phyloP scores from a whole-genome alignment of 2,888 invertebrate genomes.

The Nycteola revayana region DNA sequence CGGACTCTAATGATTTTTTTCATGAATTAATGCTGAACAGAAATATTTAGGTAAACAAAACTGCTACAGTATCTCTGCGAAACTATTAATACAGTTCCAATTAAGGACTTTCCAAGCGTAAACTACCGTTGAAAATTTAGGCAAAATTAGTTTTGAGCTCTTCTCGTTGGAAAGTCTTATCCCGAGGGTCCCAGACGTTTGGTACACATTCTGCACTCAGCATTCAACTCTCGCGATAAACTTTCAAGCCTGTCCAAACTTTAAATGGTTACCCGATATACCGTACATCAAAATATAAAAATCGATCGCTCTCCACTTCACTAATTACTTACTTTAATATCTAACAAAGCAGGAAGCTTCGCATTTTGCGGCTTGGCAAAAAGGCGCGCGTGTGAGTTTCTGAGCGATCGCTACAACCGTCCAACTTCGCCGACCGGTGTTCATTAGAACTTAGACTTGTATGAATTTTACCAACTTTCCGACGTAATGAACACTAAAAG shows the following conservation, averaged over 20 bases:
- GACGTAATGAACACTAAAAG: constrained; percentile 79
- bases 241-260: constrained; percentile 44
- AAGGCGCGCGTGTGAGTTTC: constrained; percentile 40
- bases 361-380: constrained; percentile 43
- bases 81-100: not conserved
- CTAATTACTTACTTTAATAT: constrained; percentile 32
- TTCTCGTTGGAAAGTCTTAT: constrained; percentile 46
- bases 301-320: too few relatives aligned
- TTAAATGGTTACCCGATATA: constrained; percentile 7
- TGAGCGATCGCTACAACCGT: constrained; percentile 52
- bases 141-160: constrained; percentile 59
- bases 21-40: too few relatives aligned
- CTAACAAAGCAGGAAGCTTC: constrained; percentile 25
- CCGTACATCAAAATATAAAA: too few relatives aligned
- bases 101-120: constrained; percentile 14
- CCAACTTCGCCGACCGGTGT: constrained; percentile 69
- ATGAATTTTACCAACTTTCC: constrained; percentile 78
- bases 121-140: constrained; percentile 37
- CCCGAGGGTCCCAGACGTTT: constrained; percentile 46
- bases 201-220: constrained; percentile 40
- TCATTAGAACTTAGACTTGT: constrained; percentile 80
- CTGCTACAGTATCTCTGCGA: too few relatives aligned
- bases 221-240: constrained; percentile 38
- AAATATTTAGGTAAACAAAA: too few relatives aligned
- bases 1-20: too few relatives aligned